These are phyloP conservation scores for Bicyclus anynana DNA, from an alignment of 1,140 invertebrate species.

Conservation along the genomic window DNA sequence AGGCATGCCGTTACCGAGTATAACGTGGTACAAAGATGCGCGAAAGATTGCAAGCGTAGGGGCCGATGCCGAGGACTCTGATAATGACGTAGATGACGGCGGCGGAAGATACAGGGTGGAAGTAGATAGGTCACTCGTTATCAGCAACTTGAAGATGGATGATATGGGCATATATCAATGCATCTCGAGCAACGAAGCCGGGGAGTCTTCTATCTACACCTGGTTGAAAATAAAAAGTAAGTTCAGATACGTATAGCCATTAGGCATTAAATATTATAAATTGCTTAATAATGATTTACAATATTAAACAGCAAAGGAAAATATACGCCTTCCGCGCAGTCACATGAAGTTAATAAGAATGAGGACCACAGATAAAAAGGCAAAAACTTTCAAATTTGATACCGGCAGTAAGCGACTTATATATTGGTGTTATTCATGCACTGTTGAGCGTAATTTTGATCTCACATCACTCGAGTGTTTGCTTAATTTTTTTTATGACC, in stretches of 20 bases:
- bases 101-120: constrained; percentile 80
- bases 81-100: constrained; percentile 67
- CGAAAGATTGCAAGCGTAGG: constrained; percentile 71
- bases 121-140: constrained; percentile 89
- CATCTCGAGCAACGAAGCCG: constrained; percentile 91
- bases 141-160: constrained; percentile 88
- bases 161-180: constrained; percentile 98
- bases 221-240: constrained; percentile 98
- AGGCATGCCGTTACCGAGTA: constrained; percentile 86
- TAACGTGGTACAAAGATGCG: constrained; percentile 88
- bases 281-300: constrained; percentile 31
- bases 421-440: constrained; percentile 45
- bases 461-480: constrained; percentile 53
- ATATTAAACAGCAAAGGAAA: constrained; percentile 58
- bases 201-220: constrained; percentile 91
- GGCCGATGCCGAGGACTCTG: constrained; percentile 54
- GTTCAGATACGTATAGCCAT: constrained; percentile 55
- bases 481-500: constrained; percentile 33
- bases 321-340: constrained; percentile 63
- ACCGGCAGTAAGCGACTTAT: constrained; percentile 72
- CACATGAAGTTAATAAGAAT: constrained; percentile 77
- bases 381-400: constrained; percentile 79
- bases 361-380: constrained; percentile 75
- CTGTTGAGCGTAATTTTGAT: constrained; percentile 36
- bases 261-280: not conserved